These are phyloP conservation scores for Collichthys lucidus DNA, from an alignment of 2,113 vertebrate genomes.

Conservation along the genomic window DNA sequence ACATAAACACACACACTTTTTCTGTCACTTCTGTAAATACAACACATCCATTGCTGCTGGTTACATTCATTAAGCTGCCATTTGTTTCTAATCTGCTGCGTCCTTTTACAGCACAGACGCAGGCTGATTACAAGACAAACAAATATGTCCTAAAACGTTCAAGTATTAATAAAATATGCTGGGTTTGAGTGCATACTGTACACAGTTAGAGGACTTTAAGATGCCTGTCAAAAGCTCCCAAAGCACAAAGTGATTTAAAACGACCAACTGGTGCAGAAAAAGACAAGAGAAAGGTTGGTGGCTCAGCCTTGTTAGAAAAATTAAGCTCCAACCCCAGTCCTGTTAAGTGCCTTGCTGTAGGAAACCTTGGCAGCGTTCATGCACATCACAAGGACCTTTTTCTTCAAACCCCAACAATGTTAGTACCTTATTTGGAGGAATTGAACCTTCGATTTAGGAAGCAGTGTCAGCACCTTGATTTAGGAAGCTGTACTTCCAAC, in stretches of 20 bases:
- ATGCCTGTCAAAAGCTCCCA: not conserved
- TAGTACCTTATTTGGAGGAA: not conserved
- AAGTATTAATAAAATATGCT: constrained; percentile 3
- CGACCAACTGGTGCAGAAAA: not conserved
- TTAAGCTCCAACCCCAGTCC: not conserved
- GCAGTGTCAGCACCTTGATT: not conserved
- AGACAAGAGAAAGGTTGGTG: not conserved
- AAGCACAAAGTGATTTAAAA: not conserved
- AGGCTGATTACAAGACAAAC: constrained; percentile 20
- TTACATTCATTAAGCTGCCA: constrained; percentile 55
- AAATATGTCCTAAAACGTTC: not conserved
- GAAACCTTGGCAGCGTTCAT: not conserved
- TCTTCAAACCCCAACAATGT: too few relatives aligned
- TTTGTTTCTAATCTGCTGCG: constrained; percentile 53
- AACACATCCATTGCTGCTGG: constrained; percentile 39
- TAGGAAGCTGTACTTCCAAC: not conserved
- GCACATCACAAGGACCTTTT: too few relatives aligned
- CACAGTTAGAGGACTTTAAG: not conserved
- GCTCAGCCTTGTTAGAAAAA: not conserved
- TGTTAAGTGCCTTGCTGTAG: not conserved
- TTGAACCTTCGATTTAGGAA: not conserved
- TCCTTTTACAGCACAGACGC: constrained; percentile 34
- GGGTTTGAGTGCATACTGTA: not conserved
- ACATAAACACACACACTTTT: not conserved
- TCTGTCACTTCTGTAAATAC: constrained; percentile 29